phyloP scores from a whole-genome alignment of 2,888 invertebrate genomes.

The Desoria tigrina region DNA sequence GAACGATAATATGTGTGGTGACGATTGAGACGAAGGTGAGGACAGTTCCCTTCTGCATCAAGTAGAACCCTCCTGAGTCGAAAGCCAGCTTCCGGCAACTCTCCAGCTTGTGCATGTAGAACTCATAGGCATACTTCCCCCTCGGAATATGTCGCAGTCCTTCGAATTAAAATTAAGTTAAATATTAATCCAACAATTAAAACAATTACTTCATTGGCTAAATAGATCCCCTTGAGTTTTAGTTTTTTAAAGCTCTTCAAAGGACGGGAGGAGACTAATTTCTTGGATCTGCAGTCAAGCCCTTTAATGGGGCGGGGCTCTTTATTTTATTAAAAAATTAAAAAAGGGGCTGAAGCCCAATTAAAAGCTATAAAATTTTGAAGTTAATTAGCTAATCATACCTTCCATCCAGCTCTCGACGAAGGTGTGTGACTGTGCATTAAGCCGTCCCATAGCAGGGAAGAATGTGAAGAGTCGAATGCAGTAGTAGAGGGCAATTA shows the following conservation, averaged over 20 bases:
- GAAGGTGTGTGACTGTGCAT: slow-evolving; percentile 44
- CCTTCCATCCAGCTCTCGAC: slow-evolving; percentile 52
- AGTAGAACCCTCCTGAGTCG: slow-evolving; percentile 50
- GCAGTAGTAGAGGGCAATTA: slow-evolving; percentile 47
- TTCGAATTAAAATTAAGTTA: slow-evolving; percentile 9
- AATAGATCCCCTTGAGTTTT: neutral
- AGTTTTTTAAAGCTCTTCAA: neutral
- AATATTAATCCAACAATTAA: neutral
- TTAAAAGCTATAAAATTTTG: no score
- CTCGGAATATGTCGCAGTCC: slow-evolving; percentile 49
- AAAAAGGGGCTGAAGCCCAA: neutral
- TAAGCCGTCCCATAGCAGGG: slow-evolving; percentile 49
- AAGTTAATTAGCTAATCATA: no score
- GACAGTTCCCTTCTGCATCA: slow-evolving; percentile 52
- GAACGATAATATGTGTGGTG: slow-evolving; percentile 51
- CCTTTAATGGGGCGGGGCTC: no score
- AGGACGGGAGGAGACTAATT: no score
- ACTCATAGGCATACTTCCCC: slow-evolving; percentile 52
- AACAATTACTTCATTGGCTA: neutral
- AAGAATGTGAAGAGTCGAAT: slow-evolving; percentile 52
- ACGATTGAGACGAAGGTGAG: slow-evolving; percentile 51
- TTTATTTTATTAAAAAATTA: neutral
- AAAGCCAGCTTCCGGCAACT: slow-evolving; percentile 49
- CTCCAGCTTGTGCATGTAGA: slow-evolving; percentile 52
- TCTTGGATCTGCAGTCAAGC: no score